A percentile compares a stretch with the other conserved stretches of the same genome.
These are phyloP conservation scores for Deilephila porcellus DNA, from an alignment of 2,888 invertebrate genomes.

Conservation along the genomic window DNA sequence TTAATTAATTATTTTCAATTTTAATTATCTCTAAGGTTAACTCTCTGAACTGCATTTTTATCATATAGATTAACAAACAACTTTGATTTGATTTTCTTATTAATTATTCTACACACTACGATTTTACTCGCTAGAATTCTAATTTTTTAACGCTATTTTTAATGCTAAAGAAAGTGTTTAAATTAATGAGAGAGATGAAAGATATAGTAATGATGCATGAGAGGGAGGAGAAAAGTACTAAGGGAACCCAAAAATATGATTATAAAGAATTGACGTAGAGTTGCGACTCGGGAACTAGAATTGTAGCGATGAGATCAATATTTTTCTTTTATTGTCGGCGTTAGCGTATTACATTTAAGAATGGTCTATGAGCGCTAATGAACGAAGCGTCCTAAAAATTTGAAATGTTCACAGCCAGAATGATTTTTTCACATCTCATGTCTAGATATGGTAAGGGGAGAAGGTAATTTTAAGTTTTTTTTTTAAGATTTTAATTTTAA, in stretches of 20 bases:
- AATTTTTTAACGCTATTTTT: conserved; percentile 69
- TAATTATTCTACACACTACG: conserved; percentile 69
- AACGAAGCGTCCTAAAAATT: conserved; percentile 70
- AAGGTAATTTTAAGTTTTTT: conserved; percentile 66
- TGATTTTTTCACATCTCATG: conserved; percentile 78
- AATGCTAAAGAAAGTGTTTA: conserved; percentile 67
- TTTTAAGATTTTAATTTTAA: conserved; percentile 59
- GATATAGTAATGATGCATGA: conserved; percentile 46
- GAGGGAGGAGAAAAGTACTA: conserved; percentile 40
- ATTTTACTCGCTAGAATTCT: conserved; percentile 68
- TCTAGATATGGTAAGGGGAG: conserved; percentile 79
- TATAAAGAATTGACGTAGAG: conserved; percentile 66
- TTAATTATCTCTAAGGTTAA: conserved; percentile 75
- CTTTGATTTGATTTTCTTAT: conserved; percentile 72
- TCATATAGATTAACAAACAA: conserved; percentile 82
- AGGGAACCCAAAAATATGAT: conserved; percentile 48
- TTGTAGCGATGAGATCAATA: conserved; percentile 30
- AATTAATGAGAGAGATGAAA: conserved; percentile 52
- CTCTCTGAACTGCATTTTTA: conserved; percentile 83
- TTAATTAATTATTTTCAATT: conserved; percentile 71
- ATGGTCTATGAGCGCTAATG: conserved; percentile 47
- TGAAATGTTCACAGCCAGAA: conserved; percentile 83
- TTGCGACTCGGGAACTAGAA: conserved; percentile 33
- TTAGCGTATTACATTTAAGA: conserved; percentile 48
- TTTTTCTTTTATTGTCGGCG: conserved; percentile 68